Evolutionary conservation across 2,797 vertebrate genomes (phyloP).

Genomic region (Botia almorhae): DNA sequence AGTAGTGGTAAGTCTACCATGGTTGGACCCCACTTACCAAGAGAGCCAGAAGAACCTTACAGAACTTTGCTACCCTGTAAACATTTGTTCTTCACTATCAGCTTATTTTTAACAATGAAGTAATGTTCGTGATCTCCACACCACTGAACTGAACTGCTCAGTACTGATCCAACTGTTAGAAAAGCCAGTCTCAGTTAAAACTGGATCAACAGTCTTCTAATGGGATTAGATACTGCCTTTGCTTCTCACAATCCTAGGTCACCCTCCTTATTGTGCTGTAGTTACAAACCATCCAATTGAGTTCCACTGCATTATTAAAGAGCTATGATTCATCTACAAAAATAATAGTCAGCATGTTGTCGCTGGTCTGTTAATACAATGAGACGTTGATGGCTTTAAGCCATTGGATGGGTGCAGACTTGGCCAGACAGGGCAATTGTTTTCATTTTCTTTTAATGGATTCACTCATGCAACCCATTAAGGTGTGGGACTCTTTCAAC

Average conservation of each 20-base stretch:
- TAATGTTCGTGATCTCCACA: conserved; percentile 3
- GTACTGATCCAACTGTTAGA: conserved; percentile 33
- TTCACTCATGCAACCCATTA: conserved; percentile 44
- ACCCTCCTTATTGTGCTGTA: conserved; percentile 46
- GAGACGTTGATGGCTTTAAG: conserved; percentile 49
- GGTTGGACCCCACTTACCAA: too few species aligned
- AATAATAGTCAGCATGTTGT: conserved; percentile 10
- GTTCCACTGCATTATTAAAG: conserved; percentile 53
- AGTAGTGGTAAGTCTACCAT: too few species aligned
- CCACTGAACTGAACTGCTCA: conserved; percentile 8
- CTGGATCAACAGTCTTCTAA: conserved; percentile 41
- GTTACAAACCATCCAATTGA: conserved; percentile 45
- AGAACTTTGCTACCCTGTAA: background rate
- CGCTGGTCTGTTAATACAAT: conserved; percentile 36
- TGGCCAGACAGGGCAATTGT: conserved; percentile 54
- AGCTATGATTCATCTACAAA: conserved; percentile 54
- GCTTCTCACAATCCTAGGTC: conserved; percentile 19
- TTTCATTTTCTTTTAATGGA: conserved; percentile 60
- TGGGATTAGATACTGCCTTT: conserved; percentile 53
- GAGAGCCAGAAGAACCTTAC: too few species aligned
- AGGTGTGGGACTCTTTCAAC: conserved; percentile 34
- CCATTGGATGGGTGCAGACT: conserved; percentile 30
- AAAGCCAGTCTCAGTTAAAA: conserved; percentile 30
- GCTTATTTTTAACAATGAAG: conserved; percentile 5
- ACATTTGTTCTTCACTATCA: conserved; percentile 11